A percentile compares a stretch with the other conserved stretches of the same genome.
Conservation (phyloP, 2,888 invertebrate species). For the Tetranychus truncatus region DNA sequence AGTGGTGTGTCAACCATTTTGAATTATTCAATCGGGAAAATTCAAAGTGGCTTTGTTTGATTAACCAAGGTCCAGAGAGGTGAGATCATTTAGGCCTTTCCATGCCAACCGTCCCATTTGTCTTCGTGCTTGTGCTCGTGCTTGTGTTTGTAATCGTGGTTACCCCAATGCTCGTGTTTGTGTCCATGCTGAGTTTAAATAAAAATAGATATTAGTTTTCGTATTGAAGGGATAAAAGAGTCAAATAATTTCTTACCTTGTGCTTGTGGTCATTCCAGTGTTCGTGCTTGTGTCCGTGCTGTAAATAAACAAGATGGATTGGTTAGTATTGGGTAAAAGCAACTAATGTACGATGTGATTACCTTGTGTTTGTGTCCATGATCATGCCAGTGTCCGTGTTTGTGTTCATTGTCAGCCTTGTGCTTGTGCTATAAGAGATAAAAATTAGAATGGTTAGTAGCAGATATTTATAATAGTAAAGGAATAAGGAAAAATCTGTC, state of each 20-base stretch:
- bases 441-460: background rate
- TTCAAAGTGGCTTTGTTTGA: too few species aligned
- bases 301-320: background rate
- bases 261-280: constrained; percentile 9
- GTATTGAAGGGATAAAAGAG: too few species aligned
- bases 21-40: background rate
- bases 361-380: background rate
- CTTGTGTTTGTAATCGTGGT: constrained; percentile 6
- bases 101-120: background rate
- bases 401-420: constrained; percentile 6
- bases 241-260: background rate
- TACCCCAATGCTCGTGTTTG: constrained; percentile 9
- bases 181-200: background rate
- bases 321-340: background rate
- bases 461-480: too few species aligned
- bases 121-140: constrained; percentile 6
- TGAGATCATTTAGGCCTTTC: background rate
- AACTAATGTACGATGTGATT: background rate
- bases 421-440: background rate
- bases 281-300: background rate
- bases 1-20: background rate
- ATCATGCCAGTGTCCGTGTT: constrained; percentile 7
- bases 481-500: too few species aligned
- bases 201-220: too few species aligned
- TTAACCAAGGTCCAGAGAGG: background rate